Percentiles rank a stretch among this genome's conserved stretches.
Conservation (phyloP, 2,797 vertebrate species). For the Rhodeus uyekii region DNA sequence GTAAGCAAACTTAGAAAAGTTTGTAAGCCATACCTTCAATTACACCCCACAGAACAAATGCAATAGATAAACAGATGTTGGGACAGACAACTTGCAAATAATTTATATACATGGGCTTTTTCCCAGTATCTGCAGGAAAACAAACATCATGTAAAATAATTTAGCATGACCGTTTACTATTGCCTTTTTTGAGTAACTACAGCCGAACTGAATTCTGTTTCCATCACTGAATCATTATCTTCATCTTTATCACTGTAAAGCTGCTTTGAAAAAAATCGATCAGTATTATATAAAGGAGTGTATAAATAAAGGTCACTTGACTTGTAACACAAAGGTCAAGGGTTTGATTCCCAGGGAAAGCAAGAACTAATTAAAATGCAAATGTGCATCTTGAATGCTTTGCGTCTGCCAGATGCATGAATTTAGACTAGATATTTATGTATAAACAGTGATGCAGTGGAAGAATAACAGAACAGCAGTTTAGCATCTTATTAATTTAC, state of each 20-base stretch:
- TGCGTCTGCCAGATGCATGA: too few relatives aligned
- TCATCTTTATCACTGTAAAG: not conserved
- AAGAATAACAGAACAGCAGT: not conserved
- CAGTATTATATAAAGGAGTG: too few relatives aligned
- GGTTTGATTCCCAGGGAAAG: too few relatives aligned
- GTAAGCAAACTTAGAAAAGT: not conserved
- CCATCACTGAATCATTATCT: not conserved
- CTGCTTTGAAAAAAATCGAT: not conserved
- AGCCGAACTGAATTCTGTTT: too few relatives aligned
- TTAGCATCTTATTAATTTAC: not conserved
- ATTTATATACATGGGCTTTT: not conserved
- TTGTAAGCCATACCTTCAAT: slow-evolving; percentile 5
- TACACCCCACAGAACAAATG: slow-evolving; percentile 32
- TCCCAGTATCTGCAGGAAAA: slow-evolving; percentile 3
- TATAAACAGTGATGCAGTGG: not conserved
- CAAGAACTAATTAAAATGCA: too few relatives aligned
- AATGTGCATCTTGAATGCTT: too few relatives aligned
- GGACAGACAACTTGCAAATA: slow-evolving; percentile 19
- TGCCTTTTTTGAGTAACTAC: not conserved
- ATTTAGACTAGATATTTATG: too few relatives aligned
- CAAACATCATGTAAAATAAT: not conserved
- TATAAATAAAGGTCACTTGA: not conserved
- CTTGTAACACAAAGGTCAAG: too few relatives aligned
- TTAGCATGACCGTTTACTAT: not conserved
- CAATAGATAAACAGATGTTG: slow-evolving; percentile 15